Conservation (phyloP, 2,797 vertebrate genomes). For the Bufotes viridis region DNA sequence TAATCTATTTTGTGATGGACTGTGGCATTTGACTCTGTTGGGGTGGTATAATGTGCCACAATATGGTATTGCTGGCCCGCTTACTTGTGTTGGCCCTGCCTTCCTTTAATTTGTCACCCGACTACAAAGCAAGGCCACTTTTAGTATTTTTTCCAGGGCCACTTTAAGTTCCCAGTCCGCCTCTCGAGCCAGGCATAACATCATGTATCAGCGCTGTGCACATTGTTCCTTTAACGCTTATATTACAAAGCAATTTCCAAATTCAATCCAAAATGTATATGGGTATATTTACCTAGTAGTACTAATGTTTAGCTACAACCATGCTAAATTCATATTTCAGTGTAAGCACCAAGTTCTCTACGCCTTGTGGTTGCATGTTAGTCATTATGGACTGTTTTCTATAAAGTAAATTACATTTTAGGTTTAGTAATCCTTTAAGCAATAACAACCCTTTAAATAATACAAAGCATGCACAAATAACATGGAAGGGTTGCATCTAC, state of each 20-base stretch:
- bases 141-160: no score
- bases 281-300: not conserved
- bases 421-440: slow-evolving; percentile 11
- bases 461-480: slow-evolving; percentile 2
- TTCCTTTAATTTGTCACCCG: no score
- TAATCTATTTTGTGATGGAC: no score
- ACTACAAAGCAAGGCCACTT: no score
- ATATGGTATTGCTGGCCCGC: no score
- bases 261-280: not conserved
- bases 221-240: not conserved
- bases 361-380: not conserved
- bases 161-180: no score
- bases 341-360: not conserved
- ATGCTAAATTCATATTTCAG: not conserved
- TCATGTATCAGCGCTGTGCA: not conserved
- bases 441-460: slow-evolving; percentile 10
- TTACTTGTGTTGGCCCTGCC: no score
- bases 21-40: no score
- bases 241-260: not conserved
- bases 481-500: not conserved
- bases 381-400: slow-evolving; percentile 2
- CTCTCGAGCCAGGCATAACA: not conserved
- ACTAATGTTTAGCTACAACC: not conserved
- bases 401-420: slow-evolving; percentile 30
- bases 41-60: no score